phyloP scores from a whole-genome alignment of 2,888 invertebrate genomes.

The Thelaira solivaga region DNA sequence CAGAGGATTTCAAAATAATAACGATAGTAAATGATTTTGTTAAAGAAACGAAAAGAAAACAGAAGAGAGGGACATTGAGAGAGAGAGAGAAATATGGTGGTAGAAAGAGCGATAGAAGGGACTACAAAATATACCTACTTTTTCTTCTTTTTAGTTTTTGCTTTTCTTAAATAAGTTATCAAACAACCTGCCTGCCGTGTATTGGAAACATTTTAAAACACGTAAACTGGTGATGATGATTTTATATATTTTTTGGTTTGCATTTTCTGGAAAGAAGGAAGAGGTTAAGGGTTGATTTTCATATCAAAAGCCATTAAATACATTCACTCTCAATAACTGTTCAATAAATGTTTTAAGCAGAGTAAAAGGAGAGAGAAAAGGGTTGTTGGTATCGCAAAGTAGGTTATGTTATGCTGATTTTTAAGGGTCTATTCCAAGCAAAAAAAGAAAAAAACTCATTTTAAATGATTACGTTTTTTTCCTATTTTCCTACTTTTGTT shows the following conservation, averaged over 20 bases:
- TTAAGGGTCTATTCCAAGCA: neutral
- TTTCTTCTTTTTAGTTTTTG: neutral
- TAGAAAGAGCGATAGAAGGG: constrained; percentile 12
- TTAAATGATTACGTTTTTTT: neutral
- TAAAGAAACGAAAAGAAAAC: neutral
- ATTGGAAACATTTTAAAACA: constrained; percentile 3
- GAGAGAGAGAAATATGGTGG: constrained; percentile 19
- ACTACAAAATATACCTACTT: neutral
- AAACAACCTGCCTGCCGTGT: neutral
- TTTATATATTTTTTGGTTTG: neutral
- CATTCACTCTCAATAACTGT: neutral
- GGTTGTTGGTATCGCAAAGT: neutral
- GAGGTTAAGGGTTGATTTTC: neutral
- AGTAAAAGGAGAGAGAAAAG: too few species aligned
- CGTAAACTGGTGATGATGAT: neutral
- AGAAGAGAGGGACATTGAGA: neutral
- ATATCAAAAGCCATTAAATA: neutral
- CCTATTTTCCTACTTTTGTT: too few species aligned
- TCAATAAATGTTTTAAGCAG: neutral
- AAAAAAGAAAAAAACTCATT: too few species aligned
- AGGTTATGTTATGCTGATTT: neutral
- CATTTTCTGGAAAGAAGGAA: neutral
- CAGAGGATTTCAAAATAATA: constrained; percentile 12
- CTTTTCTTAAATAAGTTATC: too few species aligned
- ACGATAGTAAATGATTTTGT: neutral